phyloP scores from a whole-genome alignment of 2,888 invertebrate species.

The Himalopsyche anomala region DNA sequence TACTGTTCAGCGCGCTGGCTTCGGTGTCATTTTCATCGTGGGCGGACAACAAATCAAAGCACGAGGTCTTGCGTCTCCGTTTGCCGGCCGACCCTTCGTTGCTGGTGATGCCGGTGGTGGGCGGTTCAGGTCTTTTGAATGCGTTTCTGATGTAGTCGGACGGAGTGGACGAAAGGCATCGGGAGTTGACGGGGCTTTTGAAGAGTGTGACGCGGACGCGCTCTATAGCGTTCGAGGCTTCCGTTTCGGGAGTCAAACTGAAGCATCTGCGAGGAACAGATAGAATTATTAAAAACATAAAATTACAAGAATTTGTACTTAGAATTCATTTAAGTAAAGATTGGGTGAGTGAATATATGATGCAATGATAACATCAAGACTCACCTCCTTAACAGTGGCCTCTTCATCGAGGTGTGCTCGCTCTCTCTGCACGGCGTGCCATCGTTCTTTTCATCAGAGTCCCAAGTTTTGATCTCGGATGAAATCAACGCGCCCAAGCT shows the following conservation, averaged over 20 bases:
- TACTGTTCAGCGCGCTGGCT: neutral
- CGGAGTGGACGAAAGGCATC: neutral
- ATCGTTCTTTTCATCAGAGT: neutral
- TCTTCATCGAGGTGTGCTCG: neutral
- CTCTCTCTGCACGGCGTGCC: neutral
- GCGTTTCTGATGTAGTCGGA: neutral
- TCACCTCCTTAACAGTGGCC: conserved; percentile 43
- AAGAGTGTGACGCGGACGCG: conserved; percentile 69
- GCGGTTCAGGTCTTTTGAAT: neutral
- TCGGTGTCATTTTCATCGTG: neutral
- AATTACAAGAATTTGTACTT: too few relatives aligned
- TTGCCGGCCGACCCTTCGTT: neutral
- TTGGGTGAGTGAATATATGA: too few relatives aligned
- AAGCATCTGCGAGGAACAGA: conserved; percentile 68
- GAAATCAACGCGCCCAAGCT: conserved; percentile 57
- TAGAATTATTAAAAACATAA: too few relatives aligned
- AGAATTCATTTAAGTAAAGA: too few relatives aligned
- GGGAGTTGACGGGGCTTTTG: conserved; percentile 68
- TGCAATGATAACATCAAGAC: neutral
- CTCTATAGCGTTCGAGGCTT: conserved; percentile 16
- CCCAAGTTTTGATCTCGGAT: conserved; percentile 55
- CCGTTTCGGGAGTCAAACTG: conserved; percentile 70
- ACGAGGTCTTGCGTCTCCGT: conserved; percentile 11
- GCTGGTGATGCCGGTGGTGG: neutral
- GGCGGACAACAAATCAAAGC: neutral